Evolutionary conservation across 2,888 invertebrate genomes (phyloP).

Genomic region (Epirrhoe tristata): DNA sequence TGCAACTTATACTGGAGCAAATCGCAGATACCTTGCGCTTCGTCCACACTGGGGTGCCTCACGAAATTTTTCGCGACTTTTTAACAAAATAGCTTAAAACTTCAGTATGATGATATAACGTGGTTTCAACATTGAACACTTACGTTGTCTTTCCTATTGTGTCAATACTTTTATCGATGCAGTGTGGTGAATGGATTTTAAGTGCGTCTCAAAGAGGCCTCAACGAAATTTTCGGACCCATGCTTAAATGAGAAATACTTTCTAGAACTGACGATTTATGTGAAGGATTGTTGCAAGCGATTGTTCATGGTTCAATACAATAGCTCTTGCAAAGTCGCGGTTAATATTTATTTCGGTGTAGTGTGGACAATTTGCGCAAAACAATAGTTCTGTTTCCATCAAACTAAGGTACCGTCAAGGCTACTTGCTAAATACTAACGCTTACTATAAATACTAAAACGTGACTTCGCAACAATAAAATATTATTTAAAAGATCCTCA

Average conservation of each 20-base stretch:
- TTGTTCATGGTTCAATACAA: background rate
- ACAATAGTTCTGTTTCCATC: constrained; percentile 49
- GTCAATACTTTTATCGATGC: too few species aligned
- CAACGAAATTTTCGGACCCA: too few species aligned
- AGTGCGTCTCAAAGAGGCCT: too few species aligned
- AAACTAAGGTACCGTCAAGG: constrained; percentile 42
- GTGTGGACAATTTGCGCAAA: constrained; percentile 21
- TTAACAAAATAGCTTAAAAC: background rate
- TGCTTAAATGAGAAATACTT: too few species aligned
- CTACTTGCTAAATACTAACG: constrained; percentile 39
- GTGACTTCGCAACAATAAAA: constrained; percentile 44
- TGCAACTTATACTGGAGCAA: constrained; percentile 71
- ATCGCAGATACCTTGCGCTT: constrained; percentile 45
- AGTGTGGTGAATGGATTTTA: too few species aligned
- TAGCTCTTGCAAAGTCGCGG: background rate
- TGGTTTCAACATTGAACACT: too few species aligned
- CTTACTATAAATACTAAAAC: constrained; percentile 41
- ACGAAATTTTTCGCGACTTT: background rate
- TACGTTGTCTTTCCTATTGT: too few species aligned
- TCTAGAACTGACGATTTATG: background rate
- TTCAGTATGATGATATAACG: too few species aligned
- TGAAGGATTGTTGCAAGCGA: background rate
- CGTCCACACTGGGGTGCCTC: constrained; percentile 19
- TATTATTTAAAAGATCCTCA: constrained; percentile 37
- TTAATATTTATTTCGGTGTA: background rate